These are phyloP conservation scores for Isichthys henryi DNA, from an alignment of 2,113 vertebrate genomes.

Conservation along the genomic window DNA sequence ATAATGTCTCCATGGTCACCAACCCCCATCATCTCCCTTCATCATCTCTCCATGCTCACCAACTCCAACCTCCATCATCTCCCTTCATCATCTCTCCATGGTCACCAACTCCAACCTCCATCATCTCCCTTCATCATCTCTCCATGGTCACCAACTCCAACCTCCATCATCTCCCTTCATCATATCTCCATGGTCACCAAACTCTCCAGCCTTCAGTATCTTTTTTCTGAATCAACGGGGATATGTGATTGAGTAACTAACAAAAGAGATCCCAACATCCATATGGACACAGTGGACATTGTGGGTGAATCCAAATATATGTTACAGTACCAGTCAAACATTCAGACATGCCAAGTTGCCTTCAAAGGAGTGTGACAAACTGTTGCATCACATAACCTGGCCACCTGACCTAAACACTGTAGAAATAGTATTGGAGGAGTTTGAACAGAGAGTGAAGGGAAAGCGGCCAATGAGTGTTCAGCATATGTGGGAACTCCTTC, in stretches of 20 bases:
- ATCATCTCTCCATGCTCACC: not conserved
- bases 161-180: not conserved
- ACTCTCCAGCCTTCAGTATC: not conserved
- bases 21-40: not conserved
- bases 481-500: not conserved
- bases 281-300: constrained; percentile 60
- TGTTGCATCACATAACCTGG: not conserved
- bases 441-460: not conserved
- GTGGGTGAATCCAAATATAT: constrained; percentile 63
- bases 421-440: not conserved
- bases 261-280: not conserved
- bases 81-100: not conserved
- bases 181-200: not conserved
- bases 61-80: not conserved
- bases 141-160: not conserved
- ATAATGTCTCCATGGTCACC: not conserved
- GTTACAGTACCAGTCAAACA: not conserved
- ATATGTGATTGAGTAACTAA: not conserved
- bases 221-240: not conserved
- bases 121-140: not conserved
- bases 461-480: not conserved
- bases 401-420: not conserved
- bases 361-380: not conserved
- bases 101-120: not conserved
- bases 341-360: not conserved